phyloP scores from a whole-genome alignment of 2,797 vertebrate species.

The Sciaenops ocellatus region DNA sequence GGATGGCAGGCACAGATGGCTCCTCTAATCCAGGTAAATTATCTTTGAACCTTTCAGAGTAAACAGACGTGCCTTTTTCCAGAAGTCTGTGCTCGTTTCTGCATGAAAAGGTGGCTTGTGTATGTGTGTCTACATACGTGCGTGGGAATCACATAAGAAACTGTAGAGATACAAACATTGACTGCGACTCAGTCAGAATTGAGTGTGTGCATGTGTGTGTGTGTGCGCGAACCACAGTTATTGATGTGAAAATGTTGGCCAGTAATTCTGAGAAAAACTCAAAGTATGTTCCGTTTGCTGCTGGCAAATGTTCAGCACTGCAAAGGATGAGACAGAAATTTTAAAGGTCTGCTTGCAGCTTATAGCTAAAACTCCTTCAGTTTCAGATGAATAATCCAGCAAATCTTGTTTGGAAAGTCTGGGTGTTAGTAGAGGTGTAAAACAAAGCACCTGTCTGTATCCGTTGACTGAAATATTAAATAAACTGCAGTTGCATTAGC shows the following conservation, averaged over 20 bases:
- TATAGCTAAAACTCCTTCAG: not conserved
- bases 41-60: conserved; percentile 85
- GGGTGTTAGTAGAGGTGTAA: conserved; percentile 10
- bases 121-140: conserved; percentile 10
- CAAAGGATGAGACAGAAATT: conserved; percentile 20
- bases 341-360: conserved; percentile 9
- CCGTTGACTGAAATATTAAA: conserved; percentile 7
- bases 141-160: conserved; percentile 33
- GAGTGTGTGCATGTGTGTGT: conserved; percentile 26
- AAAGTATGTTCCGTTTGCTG: conserved; percentile 20
- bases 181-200: conserved; percentile 32
- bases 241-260: conserved; percentile 45
- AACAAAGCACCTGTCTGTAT: conserved; percentile 20
- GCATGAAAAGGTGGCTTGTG: conserved; percentile 52
- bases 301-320: conserved; percentile 40
- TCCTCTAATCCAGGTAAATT: conserved; percentile 88
- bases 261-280: conserved; percentile 27
- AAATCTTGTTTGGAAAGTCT: conserved; percentile 18
- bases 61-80: conserved; percentile 81
- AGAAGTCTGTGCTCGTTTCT: conserved; percentile 65
- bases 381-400: conserved; percentile 24
- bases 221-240: conserved; percentile 28
- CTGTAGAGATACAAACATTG: conserved; percentile 40
- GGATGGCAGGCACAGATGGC: conserved; percentile 85
- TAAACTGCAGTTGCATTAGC: not conserved